Conservation (phyloP, 2,888 invertebrate genomes). For the Drosophila flavopinicola region DNA sequence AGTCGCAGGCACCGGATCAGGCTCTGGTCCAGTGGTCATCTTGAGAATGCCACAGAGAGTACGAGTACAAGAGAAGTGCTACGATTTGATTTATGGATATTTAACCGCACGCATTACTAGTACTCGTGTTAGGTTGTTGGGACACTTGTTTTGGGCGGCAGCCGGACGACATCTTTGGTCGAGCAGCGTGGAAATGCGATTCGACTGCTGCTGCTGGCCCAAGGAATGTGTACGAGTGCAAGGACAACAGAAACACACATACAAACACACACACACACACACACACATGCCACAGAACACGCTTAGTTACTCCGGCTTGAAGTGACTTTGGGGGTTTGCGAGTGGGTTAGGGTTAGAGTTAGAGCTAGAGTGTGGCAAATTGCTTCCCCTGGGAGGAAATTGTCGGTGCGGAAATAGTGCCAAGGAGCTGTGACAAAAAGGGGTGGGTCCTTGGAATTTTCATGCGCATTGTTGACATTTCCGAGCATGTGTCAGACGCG, state of each 20-base stretch:
- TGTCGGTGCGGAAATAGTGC: slow-evolving; percentile 67
- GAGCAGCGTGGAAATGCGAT: slow-evolving; percentile 53
- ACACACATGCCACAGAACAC: slow-evolving; percentile 58
- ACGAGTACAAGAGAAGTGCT: slow-evolving; percentile 45
- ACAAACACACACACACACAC: slow-evolving; percentile 24
- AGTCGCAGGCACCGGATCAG: too few relatives aligned
- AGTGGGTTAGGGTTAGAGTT: slow-evolving; percentile 29
- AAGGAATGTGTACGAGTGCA: slow-evolving; percentile 56
- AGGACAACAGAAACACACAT: slow-evolving; percentile 26
- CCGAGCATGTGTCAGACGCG: slow-evolving; percentile 76
- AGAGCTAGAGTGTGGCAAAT: slow-evolving; percentile 72
- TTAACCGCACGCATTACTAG: slow-evolving; percentile 82
- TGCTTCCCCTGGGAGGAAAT: slow-evolving; percentile 81
- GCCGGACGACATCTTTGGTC: slow-evolving; percentile 64
- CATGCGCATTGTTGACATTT: slow-evolving; percentile 82
- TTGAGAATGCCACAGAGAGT: slow-evolving; percentile 66
- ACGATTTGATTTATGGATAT: slow-evolving; percentile 84
- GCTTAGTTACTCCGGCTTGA: slow-evolving; percentile 56
- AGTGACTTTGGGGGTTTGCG: slow-evolving; percentile 57
- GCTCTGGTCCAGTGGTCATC: slow-evolving; percentile 69
- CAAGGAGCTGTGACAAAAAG: slow-evolving; percentile 47
- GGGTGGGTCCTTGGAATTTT: slow-evolving; percentile 75
- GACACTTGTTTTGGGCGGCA: slow-evolving; percentile 59
- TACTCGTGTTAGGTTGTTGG: slow-evolving; percentile 50
- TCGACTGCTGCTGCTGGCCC: slow-evolving; percentile 38